Evolutionary conservation across 2,113 vertebrate genomes (phyloP).

Genomic region (Grammatotria lemairii): DNA sequence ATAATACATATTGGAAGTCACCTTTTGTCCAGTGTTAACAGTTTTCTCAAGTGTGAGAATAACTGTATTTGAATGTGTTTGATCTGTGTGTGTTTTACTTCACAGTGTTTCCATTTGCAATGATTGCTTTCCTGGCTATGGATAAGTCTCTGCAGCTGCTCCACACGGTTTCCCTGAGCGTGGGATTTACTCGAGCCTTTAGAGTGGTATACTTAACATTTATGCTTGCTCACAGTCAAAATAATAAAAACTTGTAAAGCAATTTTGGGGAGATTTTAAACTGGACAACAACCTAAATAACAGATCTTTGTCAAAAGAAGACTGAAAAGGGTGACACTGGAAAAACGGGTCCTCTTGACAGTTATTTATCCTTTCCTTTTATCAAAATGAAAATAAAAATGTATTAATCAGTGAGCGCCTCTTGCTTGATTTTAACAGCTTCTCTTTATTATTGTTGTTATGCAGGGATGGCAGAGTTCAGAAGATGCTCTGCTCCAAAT

Average conservation of each 20-base stretch:
- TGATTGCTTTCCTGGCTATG: slow-evolving; percentile 90
- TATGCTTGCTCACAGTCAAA: background rate
- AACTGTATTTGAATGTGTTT: background rate
- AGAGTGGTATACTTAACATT: slow-evolving; percentile 76
- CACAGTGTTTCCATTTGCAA: slow-evolving; percentile 88
- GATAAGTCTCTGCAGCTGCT: slow-evolving; percentile 80
- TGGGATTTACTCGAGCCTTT: slow-evolving; percentile 92
- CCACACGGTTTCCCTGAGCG: slow-evolving; percentile 79
- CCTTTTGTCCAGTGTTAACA: background rate
- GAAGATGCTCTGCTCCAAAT: slow-evolving; percentile 87
- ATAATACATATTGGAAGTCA: background rate
- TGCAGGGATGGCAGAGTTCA: slow-evolving; percentile 91
- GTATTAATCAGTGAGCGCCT: background rate
- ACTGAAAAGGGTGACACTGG: background rate
- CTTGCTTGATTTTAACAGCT: background rate
- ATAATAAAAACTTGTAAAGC: background rate
- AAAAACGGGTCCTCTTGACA: background rate
- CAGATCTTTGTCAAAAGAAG: background rate
- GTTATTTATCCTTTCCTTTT: background rate
- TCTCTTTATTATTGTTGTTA: background rate
- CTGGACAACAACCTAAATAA: background rate
- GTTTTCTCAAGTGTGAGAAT: background rate
- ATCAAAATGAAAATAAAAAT: background rate
- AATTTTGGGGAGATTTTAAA: background rate
- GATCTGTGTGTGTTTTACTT: slow-evolving; percentile 39